These are phyloP conservation scores for Alauda arvensis DNA, from an alignment of 2,797 vertebrate genomes.

Conservation along the genomic window DNA sequence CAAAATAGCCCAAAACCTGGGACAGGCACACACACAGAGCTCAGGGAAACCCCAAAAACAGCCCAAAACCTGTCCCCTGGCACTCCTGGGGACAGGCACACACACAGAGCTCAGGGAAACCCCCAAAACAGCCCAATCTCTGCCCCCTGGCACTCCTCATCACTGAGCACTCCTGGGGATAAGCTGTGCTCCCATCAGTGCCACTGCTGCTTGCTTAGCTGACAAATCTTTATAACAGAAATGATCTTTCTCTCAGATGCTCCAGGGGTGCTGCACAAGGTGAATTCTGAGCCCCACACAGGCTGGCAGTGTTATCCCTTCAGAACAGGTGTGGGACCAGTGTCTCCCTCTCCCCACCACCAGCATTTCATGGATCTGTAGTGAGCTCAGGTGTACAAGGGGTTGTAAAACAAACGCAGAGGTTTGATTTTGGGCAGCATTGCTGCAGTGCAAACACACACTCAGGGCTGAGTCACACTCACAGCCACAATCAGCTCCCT, in stretches of 20 bases:
- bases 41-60: too few relatives aligned
- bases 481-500: background rate
- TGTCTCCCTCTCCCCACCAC: background rate
- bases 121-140: background rate
- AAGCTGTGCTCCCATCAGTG: background rate
- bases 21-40: too few relatives aligned
- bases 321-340: background rate
- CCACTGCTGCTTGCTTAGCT: background rate
- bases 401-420: background rate
- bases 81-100: too few relatives aligned
- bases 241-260: background rate
- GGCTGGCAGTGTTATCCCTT: background rate
- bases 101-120: too few relatives aligned
- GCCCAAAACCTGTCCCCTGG: too few relatives aligned
- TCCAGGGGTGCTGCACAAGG: background rate
- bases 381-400: background rate
- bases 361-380: background rate
- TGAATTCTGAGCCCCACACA: background rate
- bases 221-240: background rate
- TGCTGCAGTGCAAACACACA: background rate
- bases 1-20: too few relatives aligned
- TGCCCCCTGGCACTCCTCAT: background rate
- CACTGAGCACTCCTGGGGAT: background rate
- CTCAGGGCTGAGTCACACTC: background rate
- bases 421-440: background rate